Conservation (phyloP, 2,888 invertebrate species). For the Agrilus mali region DNA sequence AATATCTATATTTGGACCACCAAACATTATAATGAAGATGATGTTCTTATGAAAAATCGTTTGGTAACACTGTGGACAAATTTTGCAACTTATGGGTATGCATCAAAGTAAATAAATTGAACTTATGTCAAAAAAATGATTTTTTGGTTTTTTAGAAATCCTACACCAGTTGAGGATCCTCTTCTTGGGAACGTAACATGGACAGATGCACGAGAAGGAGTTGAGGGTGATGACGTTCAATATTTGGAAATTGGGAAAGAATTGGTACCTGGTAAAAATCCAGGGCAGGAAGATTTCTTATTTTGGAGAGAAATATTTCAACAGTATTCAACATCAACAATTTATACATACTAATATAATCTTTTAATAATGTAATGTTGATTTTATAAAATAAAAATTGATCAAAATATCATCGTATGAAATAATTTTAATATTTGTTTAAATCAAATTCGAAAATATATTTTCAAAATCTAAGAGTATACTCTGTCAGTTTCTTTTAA, state of each 20-base stretch:
- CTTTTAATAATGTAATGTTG: too few species aligned
- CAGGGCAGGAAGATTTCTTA: conserved; percentile 10
- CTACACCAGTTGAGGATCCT: conserved; percentile 1
- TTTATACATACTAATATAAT: too few species aligned
- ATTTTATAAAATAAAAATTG: too few species aligned
- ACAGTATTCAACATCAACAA: too few species aligned
- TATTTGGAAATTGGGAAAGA: conserved; percentile 16
- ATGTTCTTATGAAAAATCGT: conserved; percentile 1
- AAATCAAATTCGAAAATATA: too few species aligned
- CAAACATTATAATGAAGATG: background rate
- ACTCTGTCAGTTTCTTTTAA: too few species aligned
- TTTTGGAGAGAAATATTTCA: conserved; percentile 15
- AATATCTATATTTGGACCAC: too few species aligned
- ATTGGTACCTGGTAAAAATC: conserved; percentile 11
- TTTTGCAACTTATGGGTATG: conserved; percentile 7
- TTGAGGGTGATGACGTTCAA: conserved; percentile 10
- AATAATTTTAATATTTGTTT: too few species aligned
- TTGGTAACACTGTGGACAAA: conserved; percentile 7
- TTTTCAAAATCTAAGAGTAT: too few species aligned
- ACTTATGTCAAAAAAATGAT: conserved; percentile 2
- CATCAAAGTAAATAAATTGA: background rate
- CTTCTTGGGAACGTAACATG: conserved; percentile 2
- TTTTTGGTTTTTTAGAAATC: conserved; percentile 3
- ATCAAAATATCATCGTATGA: too few species aligned
- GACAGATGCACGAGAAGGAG: background rate